These are phyloP conservation scores for Sarcoramphus papa DNA, from an alignment of 2,797 vertebrate species.

Conservation along the genomic window DNA sequence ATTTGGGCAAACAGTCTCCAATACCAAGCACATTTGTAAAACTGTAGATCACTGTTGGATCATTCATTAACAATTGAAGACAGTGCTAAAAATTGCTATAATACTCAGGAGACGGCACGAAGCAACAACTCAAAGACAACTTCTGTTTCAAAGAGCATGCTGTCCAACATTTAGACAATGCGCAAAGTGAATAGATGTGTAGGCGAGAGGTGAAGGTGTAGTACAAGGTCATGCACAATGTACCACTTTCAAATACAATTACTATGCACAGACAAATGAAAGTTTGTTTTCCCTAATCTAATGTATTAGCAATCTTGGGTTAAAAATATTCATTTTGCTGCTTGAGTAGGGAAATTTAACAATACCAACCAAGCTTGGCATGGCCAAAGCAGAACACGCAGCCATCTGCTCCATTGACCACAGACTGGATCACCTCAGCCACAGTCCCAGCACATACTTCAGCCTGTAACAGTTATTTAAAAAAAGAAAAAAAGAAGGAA, in stretches of 20 bases:
- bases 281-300: not conserved
- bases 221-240: not conserved
- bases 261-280: not conserved
- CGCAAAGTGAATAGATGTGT: not conserved
- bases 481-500: no score
- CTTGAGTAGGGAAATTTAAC: not conserved
- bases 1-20: not conserved
- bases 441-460: conserved; percentile 92
- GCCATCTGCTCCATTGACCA: conserved; percentile 93
- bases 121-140: not conserved
- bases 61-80: not conserved
- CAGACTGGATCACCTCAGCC: conserved; percentile 93
- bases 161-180: not conserved
- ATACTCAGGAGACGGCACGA: not conserved
- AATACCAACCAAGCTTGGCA: conserved; percentile 87
- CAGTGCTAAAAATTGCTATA: not conserved
- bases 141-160: not conserved
- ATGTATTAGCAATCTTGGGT: not conserved
- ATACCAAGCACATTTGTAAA: not conserved
- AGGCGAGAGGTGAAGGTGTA: not conserved
- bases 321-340: not conserved
- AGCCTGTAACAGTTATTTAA: conserved; percentile 73
- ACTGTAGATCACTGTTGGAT: not conserved
- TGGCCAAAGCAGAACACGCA: conserved; percentile 94
- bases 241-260: not conserved